These are phyloP conservation scores for Oreochromis tanganicae DNA, from an alignment of 2,113 vertebrate species.

Conservation along the genomic window DNA sequence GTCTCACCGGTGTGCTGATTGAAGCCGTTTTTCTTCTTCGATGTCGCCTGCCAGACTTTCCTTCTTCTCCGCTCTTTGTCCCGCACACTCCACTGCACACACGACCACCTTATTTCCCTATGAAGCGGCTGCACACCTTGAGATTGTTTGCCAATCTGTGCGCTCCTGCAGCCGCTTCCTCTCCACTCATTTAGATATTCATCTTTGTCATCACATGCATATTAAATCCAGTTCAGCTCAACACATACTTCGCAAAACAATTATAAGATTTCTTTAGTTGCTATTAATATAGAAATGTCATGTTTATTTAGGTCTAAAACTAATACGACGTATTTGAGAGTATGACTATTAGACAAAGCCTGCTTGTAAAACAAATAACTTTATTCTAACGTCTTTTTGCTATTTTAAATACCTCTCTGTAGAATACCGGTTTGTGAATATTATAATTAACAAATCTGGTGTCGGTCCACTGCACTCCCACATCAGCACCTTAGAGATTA, in stretches of 20 bases:
- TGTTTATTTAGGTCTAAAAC: neutral
- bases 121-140: neutral
- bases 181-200: neutral
- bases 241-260: neutral
- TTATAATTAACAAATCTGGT: neutral
- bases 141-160: neutral
- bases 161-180: neutral
- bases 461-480: neutral
- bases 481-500: neutral
- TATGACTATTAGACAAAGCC: neutral
- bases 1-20: slow-evolving; percentile 47
- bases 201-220: neutral
- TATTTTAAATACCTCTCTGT: neutral
- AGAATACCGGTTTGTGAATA: neutral
- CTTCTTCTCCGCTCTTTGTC: neutral
- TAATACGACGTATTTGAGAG: neutral
- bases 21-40: neutral
- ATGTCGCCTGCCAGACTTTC: neutral
- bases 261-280: neutral
- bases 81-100: neutral
- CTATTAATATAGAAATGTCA: neutral
- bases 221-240: neutral
- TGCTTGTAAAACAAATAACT: neutral
- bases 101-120: neutral
- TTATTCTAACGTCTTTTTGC: neutral